Conservation (phyloP, 2,888 invertebrate genomes). For the Unio delphinus region DNA sequence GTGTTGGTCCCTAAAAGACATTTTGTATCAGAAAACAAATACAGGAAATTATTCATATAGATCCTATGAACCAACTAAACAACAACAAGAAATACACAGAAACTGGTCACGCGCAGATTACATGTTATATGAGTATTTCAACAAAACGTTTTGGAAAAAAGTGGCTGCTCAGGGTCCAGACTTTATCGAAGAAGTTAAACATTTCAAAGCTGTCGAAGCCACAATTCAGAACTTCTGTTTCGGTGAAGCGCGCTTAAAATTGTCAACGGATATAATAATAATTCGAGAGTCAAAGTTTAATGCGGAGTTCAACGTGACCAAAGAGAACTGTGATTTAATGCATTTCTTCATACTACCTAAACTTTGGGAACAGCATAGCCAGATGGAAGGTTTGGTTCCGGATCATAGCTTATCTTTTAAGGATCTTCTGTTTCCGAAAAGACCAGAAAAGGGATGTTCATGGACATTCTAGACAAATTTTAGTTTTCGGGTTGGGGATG, state of each 20-base stretch:
- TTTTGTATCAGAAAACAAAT: conserved; percentile 58
- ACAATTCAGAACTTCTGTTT: conserved; percentile 40
- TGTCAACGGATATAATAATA: conserved; percentile 13
- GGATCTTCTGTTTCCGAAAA: too few species aligned
- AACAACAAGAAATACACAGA: conserved; percentile 45
- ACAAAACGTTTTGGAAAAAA: conserved; percentile 60
- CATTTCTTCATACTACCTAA: conserved; percentile 35
- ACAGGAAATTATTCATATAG: conserved; percentile 34
- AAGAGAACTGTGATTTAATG: conserved; percentile 44
- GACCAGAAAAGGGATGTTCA: too few species aligned
- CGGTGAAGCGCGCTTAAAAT: conserved; percentile 20
- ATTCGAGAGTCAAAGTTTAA: conserved; percentile 40
- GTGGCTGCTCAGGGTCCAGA: conserved; percentile 41
- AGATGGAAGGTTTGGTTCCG: conserved; percentile 22
- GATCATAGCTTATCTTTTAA: not conserved
- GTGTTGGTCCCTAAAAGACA: conserved; percentile 68
- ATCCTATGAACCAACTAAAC: conserved; percentile 17
- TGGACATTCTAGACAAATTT: too few species aligned
- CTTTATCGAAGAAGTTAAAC: conserved; percentile 54
- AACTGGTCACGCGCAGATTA: conserved; percentile 63
- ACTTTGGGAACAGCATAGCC: conserved; percentile 39
- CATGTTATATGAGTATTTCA: conserved; percentile 62
- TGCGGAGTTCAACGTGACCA: conserved; percentile 34
- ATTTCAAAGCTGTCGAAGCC: conserved; percentile 39
- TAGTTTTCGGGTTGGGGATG: too few species aligned